Evolutionary conservation across 2,888 invertebrate species (phyloP).

Genomic region (Nemotelus nigrinus): DNA sequence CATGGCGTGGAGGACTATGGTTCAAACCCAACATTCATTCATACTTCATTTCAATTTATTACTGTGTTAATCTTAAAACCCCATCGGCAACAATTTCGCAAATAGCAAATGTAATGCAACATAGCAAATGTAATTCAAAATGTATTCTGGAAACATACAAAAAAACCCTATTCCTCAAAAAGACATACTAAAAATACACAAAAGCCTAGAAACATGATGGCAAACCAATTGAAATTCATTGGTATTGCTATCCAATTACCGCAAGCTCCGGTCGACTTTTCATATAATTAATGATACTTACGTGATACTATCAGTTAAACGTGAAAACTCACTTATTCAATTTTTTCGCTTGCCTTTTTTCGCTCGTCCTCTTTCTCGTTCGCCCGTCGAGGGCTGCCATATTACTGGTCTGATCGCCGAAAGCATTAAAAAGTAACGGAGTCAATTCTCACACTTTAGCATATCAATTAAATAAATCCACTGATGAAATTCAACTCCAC

Average conservation of each 20-base stretch:
- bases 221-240: background rate
- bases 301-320: slow-evolving; percentile 32
- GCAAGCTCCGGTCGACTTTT: background rate
- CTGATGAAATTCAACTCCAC: slow-evolving; percentile 31
- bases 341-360: slow-evolving; percentile 2
- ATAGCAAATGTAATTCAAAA: no score
- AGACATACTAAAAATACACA: no score
- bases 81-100: no score
- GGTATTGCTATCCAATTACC: slow-evolving; percentile 28
- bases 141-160: no score
- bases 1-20: no score
- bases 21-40: no score
- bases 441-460: slow-evolving; percentile 34
- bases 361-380: background rate
- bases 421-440: background rate
- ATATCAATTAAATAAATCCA: slow-evolving; percentile 43
- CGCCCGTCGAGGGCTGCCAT: background rate
- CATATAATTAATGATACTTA: slow-evolving; percentile 32
- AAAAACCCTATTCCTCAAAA: no score
- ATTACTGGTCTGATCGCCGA: no score
- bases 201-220: no score
- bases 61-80: no score
- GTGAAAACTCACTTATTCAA: slow-evolving; percentile 16
- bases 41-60: no score
- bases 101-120: no score